Percentiles rank a stretch among this genome's conserved stretches.
Evolutionary conservation across 2,888 invertebrate species (phyloP).

Genomic region (Xanthia togata): DNA sequence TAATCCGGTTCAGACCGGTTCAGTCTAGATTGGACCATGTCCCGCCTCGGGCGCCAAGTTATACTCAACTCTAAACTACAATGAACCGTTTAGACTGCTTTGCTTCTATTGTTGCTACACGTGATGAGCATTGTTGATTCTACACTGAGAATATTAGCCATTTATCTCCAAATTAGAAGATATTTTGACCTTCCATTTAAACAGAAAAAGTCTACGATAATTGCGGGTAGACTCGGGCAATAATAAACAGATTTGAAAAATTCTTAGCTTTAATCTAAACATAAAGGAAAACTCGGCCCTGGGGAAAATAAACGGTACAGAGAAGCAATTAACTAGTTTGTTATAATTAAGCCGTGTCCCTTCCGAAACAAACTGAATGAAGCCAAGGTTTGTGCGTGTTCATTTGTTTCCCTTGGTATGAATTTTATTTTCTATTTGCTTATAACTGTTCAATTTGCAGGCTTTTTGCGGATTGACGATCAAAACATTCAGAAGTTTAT

Average conservation of each 20-base stretch:
- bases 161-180: constrained; percentile 1
- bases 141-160: constrained; percentile 17
- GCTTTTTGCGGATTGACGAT: background rate
- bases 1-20: constrained; percentile 52
- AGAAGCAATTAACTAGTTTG: constrained; percentile 48
- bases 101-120: constrained; percentile 42
- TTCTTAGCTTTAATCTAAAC: background rate
- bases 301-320: constrained; percentile 28
- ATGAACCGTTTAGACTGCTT: constrained; percentile 54
- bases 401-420: constrained; percentile 37
- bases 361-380: constrained; percentile 35
- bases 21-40: constrained; percentile 44
- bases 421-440: constrained; percentile 19
- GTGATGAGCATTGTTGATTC: constrained; percentile 45
- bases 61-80: constrained; percentile 54
- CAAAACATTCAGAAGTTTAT: background rate
- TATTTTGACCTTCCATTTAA: background rate
- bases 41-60: constrained; percentile 54
- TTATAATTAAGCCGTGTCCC: constrained; percentile 48
- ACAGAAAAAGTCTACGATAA: background rate
- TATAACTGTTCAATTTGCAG: constrained; percentile 21
- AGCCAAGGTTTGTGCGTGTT: constrained; percentile 27
- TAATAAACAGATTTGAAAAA: constrained; percentile 25
- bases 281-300: constrained; percentile 11
- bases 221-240: constrained; percentile 6